Evolutionary conservation across 1,140 invertebrate genomes (phyloP).

Genomic region (Bombus waltoni): DNA sequence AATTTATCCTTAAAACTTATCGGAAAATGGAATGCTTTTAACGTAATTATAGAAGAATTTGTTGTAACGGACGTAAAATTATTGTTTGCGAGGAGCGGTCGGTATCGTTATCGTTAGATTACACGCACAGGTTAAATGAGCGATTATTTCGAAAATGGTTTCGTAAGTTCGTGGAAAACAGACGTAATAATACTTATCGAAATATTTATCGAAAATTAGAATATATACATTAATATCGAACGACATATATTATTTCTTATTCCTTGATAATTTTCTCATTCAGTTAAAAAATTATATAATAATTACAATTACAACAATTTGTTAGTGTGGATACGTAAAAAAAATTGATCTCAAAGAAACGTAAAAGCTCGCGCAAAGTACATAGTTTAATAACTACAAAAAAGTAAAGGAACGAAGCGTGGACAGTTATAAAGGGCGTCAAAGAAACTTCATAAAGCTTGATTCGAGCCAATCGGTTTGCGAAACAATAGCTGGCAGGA

Average conservation of each 20-base stretch:
- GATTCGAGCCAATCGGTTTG: slow-evolving; percentile 16
- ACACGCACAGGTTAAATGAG: not conserved
- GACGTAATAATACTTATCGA: not conserved
- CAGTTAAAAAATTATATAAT: not conserved
- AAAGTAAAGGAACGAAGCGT: not conserved
- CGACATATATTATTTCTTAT: too few relatives aligned
- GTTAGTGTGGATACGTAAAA: not conserved
- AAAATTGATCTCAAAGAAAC: too few relatives aligned
- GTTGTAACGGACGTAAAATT: not conserved
- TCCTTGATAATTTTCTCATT: not conserved
- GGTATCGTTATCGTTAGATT: slow-evolving; percentile 20
- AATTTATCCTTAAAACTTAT: slow-evolving; percentile 4
- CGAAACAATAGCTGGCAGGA: slow-evolving; percentile 28
- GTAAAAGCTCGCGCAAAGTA: too few relatives aligned
- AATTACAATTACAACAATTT: not conserved
- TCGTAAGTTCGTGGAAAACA: not conserved
- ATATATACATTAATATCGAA: too few relatives aligned
- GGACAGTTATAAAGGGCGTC: too few relatives aligned
- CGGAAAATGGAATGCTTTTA: not conserved
- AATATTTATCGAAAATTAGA: not conserved
- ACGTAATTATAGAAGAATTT: not conserved
- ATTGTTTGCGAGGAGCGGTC: not conserved
- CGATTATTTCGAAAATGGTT: not conserved
- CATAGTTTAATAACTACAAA: not conserved
- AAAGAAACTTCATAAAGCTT: not conserved